phyloP scores from a whole-genome alignment of 2,888 invertebrate species.

The Drosophila quinaria region DNA sequence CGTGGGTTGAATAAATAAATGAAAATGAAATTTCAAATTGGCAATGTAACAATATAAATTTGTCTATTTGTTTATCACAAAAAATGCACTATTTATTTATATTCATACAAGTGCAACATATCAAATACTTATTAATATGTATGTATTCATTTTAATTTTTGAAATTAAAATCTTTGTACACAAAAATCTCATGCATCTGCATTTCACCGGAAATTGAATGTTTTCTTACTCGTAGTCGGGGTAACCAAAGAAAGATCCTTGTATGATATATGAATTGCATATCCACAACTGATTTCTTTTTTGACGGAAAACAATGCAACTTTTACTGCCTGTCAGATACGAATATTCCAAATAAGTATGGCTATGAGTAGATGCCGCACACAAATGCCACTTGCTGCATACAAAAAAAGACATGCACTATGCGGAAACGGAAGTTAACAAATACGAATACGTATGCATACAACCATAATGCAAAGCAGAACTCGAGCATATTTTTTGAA shows the following conservation, averaged over 20 bases:
- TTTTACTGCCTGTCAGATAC: slow-evolving; percentile 11
- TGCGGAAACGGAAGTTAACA: slow-evolving; percentile 26
- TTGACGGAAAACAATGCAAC: slow-evolving; percentile 13
- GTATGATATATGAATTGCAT: neutral
- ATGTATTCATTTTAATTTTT: slow-evolving; percentile 3
- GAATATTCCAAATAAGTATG: slow-evolving; percentile 13
- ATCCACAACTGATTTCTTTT: neutral
- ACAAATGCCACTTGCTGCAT: slow-evolving; percentile 31
- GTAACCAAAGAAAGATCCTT: neutral
- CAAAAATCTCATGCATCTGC: neutral
- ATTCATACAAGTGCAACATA: neutral
- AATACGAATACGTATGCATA: slow-evolving; percentile 7
- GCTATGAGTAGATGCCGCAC: slow-evolving; percentile 15
- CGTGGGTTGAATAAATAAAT: slow-evolving; percentile 11
- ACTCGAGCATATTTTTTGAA: slow-evolving; percentile 13
- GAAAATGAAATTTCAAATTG: slow-evolving; percentile 3
- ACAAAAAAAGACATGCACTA: slow-evolving; percentile 13
- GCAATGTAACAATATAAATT: slow-evolving; percentile 12
- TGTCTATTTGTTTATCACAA: slow-evolving; percentile 13
- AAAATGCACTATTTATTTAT: slow-evolving; percentile 1
- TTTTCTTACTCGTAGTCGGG: neutral
- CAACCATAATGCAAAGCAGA: slow-evolving; percentile 9
- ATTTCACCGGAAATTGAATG: slow-evolving; percentile 13
- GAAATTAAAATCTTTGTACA: neutral
- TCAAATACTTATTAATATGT: slow-evolving; percentile 9